Conservation (phyloP, 1,140 invertebrate genomes). For the Hetaerina americana region DNA sequence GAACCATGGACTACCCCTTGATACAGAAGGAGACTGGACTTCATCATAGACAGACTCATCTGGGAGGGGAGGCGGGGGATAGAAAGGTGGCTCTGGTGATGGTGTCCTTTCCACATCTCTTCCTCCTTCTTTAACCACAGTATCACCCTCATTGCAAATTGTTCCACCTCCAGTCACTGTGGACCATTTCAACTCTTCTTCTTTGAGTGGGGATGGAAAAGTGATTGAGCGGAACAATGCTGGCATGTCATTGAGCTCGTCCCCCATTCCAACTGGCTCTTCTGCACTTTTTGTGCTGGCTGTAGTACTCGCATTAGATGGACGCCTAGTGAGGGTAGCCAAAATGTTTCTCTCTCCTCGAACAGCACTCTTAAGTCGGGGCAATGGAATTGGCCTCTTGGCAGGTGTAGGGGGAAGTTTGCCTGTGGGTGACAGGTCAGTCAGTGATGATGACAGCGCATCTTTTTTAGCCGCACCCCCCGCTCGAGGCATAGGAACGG, state of each 20-base stretch:
- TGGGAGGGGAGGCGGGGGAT: constrained; percentile 42
- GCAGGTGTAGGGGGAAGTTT: background rate
- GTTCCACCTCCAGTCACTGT: constrained; percentile 9
- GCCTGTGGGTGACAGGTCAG: background rate
- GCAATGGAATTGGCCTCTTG: background rate
- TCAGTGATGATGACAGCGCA: too few species aligned
- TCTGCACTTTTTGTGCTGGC: background rate
- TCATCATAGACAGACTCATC: constrained; percentile 43
- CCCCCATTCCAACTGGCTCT: background rate
- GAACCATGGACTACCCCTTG: constrained; percentile 25
- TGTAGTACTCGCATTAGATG: background rate
- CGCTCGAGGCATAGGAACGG: too few species aligned
- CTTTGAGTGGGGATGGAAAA: constrained; percentile 30
- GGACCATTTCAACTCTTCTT: constrained; percentile 11
- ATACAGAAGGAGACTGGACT: constrained; percentile 30
- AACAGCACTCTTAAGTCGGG: background rate
- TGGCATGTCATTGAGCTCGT: background rate
- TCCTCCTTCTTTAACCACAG: constrained; percentile 24
- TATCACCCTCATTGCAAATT: background rate
- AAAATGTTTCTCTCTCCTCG: background rate
- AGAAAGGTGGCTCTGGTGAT: constrained; percentile 36
- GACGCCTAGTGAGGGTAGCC: background rate
- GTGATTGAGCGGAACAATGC: constrained; percentile 33
- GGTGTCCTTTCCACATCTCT: constrained; percentile 24
- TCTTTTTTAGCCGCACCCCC: too few species aligned